Evolutionary conservation across 2,888 invertebrate species (phyloP), one percentile per base, ranked within the genome.

Genomic region (Dryocosmus kuriphilus): DNA sequence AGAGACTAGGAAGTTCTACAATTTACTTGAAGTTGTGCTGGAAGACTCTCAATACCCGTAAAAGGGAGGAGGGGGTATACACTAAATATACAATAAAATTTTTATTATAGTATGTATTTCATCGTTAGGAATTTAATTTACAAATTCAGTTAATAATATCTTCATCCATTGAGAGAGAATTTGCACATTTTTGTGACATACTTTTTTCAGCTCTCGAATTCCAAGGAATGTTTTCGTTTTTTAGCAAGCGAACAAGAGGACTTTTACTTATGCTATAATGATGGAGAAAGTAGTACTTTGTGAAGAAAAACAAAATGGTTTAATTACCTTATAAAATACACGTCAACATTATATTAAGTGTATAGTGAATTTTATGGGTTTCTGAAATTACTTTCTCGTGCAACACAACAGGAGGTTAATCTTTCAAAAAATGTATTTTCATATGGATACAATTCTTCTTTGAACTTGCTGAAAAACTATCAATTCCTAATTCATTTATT

Each of bases 251-350:
- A n/a, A 71, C 71, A 71, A 71, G 8, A n/a, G 71, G n/a, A 30
- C 71, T 51, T 30, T 71, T 71, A 51, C 51, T 71, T 51, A 11
- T 27, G 67, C 41, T 67, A 27, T 67, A 67, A 67, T 51, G n/a
- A n/a, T 16, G 11, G 67, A 71, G 38, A 41, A 41, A 67, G 71
- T 46, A n/a, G 51, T 51, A 14, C n/a, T 51, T 24, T 11, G 30
- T 6, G n/a, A n/a, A 30, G 24, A 41, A 41, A 38, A n/a, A n/a
- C 14, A 67, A 27, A 41, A 41, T 3, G 16, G 4, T 16, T 14
- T 46, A 46, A 46, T 46, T 67, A 16, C 8, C n/a, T 51, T 22
- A 71, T 71, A 71, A 71, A 71, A 51, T 46, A 0, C 0, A 51
- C 51, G 32, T n/a, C 6, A 41, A 51, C 51, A 30, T 30, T 67